A percentile compares a stretch with the other conserved stretches of the same genome.
phyloP scores from a whole-genome alignment of 1,140 invertebrate genomes.

The Brachionus manjavacas region DNA sequence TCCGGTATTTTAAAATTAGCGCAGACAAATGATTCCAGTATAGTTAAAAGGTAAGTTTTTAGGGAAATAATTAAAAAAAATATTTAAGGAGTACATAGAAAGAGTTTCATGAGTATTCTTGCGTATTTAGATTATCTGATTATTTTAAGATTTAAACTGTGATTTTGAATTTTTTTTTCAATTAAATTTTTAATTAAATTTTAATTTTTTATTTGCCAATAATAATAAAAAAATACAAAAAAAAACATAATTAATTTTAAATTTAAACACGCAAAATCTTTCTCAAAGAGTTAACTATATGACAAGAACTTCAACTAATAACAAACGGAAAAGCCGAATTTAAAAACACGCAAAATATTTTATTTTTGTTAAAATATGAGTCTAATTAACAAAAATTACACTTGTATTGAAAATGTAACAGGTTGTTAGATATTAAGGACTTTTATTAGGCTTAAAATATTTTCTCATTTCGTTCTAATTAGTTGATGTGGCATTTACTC shows the following conservation, averaged over 20 bases:
- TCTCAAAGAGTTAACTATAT: not conserved
- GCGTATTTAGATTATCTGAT: too few species aligned
- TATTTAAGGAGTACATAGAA: too few species aligned
- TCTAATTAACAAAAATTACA: constrained; percentile 11
- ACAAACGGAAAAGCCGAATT: not conserved
- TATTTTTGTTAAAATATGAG: not conserved
- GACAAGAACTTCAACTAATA: not conserved
- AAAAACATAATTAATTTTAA: not conserved
- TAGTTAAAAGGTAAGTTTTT: too few species aligned
- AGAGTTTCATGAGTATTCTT: too few species aligned
- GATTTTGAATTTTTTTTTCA: not conserved
- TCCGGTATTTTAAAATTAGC: too few species aligned
- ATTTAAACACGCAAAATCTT: not conserved
- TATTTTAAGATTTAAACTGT: too few species aligned
- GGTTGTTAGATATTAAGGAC: not conserved
- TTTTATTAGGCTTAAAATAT: not conserved
- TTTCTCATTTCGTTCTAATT: not conserved
- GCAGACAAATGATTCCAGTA: too few species aligned
- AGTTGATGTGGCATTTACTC: not conserved
- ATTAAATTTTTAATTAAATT: not conserved
- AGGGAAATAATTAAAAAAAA: too few species aligned
- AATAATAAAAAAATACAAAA: not conserved
- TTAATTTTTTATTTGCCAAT: not conserved
- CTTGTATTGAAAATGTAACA: not conserved
- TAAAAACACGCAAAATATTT: constrained; percentile 6